phyloP scores from a whole-genome alignment of 2,797 vertebrate genomes.

The Sphenodon punctatus region DNA sequence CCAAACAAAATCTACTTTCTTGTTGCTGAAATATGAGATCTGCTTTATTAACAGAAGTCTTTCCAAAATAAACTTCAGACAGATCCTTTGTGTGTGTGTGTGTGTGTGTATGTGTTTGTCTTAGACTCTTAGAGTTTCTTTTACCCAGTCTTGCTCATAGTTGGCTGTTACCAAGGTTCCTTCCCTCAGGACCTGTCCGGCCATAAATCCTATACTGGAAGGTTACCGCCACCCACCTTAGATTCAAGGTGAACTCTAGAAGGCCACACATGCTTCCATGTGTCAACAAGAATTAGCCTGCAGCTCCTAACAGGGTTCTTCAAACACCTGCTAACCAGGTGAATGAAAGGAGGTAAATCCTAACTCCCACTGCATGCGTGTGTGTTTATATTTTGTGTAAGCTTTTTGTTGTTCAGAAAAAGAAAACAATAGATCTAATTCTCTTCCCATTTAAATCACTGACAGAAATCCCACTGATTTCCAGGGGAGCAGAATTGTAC shows the following conservation, averaged over 20 bases:
- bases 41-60: neutral
- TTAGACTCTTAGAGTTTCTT: neutral
- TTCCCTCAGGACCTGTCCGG: neutral
- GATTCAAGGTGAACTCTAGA: neutral
- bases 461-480: neutral
- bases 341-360: neutral
- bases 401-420: neutral
- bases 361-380: accelerated
- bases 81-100: too few species aligned
- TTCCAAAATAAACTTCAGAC: neutral
- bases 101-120: neutral
- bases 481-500: neutral
- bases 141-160: too few species aligned
- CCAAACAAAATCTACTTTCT: neutral
- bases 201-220: neutral
- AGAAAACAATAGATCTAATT: neutral
- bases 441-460: neutral
- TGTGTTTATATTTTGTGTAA: neutral
- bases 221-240: neutral
- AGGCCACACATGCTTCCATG: neutral
- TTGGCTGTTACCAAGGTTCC: neutral
- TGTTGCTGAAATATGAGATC: too few species aligned
- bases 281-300: neutral
- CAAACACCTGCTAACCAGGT: neutral
- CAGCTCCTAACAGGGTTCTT: neutral